Conservation (phyloP, 2,888 invertebrate species). For the Urechis unicinctus region DNA sequence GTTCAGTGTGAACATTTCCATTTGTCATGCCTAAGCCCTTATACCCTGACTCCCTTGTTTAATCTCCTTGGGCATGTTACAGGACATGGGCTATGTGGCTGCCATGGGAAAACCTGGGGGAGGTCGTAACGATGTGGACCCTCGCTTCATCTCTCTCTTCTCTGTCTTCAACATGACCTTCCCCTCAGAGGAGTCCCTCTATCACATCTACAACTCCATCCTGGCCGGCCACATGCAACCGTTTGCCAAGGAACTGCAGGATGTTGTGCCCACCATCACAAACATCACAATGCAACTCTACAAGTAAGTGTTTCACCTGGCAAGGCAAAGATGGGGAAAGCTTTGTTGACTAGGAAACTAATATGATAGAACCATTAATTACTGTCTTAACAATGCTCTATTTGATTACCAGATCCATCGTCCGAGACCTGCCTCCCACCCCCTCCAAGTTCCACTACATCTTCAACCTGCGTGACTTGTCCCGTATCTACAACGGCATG, state of each 20-base stretch:
- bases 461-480: constrained; percentile 85
- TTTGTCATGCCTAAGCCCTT: too few species aligned
- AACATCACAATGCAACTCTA: constrained; percentile 76
- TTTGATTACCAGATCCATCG: constrained; percentile 52
- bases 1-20: too few species aligned
- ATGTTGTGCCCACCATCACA: constrained; percentile 64
- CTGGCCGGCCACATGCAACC: constrained; percentile 68
- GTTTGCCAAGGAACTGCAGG: constrained; percentile 65
- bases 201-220: constrained; percentile 77
- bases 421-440: constrained; percentile 76
- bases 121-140: constrained; percentile 80
- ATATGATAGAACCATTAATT: too few species aligned
- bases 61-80: too few species aligned
- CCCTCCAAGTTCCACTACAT: constrained; percentile 92
- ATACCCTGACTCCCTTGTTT: too few species aligned
- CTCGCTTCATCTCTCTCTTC: constrained; percentile 77
- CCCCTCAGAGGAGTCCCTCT: constrained; percentile 70
- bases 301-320: constrained; percentile 64
- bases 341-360: too few species aligned
- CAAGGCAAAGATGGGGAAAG: too few species aligned
- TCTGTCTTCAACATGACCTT: constrained; percentile 79
- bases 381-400: too few species aligned
- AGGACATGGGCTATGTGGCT: constrained; percentile 63
- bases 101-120: constrained; percentile 66
- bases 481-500: constrained; percentile 75